phyloP scores from a whole-genome alignment of 2,113 vertebrate species.

The Coturnix japonica region DNA sequence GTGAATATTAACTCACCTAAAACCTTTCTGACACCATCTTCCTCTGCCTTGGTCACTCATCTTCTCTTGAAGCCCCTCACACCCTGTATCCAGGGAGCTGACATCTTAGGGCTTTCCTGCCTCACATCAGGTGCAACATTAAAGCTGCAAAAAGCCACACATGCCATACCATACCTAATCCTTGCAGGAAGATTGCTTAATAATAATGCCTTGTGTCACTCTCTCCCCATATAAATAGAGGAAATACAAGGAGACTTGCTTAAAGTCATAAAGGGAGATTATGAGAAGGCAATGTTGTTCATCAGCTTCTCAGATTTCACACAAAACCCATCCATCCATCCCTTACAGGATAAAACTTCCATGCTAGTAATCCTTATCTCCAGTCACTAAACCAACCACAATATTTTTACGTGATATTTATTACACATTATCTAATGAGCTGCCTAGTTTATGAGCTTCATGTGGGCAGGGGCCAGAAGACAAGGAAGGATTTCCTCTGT shows the following conservation, averaged over 20 bases:
- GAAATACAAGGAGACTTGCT: neutral
- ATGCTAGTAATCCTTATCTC: constrained; percentile 11
- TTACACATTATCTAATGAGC: neutral
- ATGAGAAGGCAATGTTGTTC: neutral
- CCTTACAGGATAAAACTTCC: neutral
- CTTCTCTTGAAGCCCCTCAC: neutral
- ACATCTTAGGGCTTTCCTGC: neutral
- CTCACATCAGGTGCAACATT: neutral
- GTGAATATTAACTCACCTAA: neutral
- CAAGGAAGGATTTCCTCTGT: constrained; percentile 10
- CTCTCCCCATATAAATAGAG: neutral
- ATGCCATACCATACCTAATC: neutral
- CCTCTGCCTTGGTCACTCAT: neutral
- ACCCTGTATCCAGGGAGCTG: neutral
- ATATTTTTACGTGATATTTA: neutral
- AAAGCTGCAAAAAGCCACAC: neutral
- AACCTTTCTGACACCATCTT: neutral
- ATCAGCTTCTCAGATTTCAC: neutral
- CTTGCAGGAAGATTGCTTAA: neutral
- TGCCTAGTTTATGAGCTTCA: constrained; percentile 32
- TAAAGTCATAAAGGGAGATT: neutral
- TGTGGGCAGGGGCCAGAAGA: constrained; percentile 5
- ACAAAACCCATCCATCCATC: neutral
- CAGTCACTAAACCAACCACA: neutral
- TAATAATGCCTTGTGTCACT: neutral